Base-by-base conservation (phyloP, 2,888 invertebrate genomes). In the Ormyrus rosae region DNA sequence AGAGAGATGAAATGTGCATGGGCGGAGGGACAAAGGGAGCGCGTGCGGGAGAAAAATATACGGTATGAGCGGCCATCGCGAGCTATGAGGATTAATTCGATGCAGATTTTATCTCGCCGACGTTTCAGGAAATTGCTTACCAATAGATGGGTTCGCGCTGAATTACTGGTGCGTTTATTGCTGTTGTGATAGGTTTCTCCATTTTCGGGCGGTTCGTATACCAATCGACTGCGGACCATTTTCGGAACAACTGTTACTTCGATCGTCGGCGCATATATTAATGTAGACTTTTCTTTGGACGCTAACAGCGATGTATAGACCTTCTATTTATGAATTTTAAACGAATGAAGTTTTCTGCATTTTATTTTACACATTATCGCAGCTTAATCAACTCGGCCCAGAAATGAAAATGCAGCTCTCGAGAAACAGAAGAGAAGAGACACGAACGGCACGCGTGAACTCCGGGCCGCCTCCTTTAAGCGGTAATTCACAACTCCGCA, bases 101-200 rank as follows among this genome's bases (percentile, higher is more conserved):
- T 50, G 58, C 65, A 53, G 58, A 65, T 74, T 74, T 65, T 67
- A 74, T 74, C 58, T 19, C 19, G 56, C n/a, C 8, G 65, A 65
- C 13, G 50, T 50, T 74, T 58, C 51, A 73, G 65, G 58, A 74
- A 74, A 74, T 74, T 67, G 74, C 55, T 74, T 34, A 58, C 50
- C 67, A 50, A 65, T 74, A 73, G 48, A 8, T 34, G 13, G 60
- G 48, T 46, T 56, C 11, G 19, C 55, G 19, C 13, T 73, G 64
- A 73, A 64, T 73, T 51, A 73, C 73, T 8, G 48, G 13, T 53
- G 65, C 13, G 53, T 48, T 8, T 11, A 19, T 50, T 63, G 45
- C 45, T 46, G 46, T 63, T 63, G 63, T 63, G 63, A 63, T 63
- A 46, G 63, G 10, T 63, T 63, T 46, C 11, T 34, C 34, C 10